phyloP scores from a whole-genome alignment of 2,797 vertebrate species.

The Carduelis carduelis region DNA sequence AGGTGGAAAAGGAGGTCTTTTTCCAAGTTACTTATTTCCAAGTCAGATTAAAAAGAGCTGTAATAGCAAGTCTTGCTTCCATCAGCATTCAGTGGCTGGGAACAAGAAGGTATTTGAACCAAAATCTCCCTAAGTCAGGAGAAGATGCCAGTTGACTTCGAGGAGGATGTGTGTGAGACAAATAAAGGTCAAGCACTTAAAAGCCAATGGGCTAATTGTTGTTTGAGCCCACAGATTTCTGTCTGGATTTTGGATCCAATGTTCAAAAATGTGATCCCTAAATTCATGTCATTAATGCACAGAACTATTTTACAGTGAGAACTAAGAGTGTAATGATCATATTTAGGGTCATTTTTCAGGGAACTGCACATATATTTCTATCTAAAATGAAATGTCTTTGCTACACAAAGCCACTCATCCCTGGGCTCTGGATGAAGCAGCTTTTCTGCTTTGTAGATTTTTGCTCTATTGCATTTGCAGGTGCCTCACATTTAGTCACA shows the following conservation, averaged over 20 bases:
- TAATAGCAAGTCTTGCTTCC: constrained; percentile 8
- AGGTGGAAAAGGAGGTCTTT: constrained; percentile 14
- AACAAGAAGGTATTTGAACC: constrained; percentile 8
- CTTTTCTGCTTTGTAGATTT: constrained; percentile 56
- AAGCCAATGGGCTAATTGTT: background rate
- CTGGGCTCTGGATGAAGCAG: background rate
- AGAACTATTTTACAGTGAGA: constrained; percentile 1
- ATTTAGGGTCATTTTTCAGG: background rate
- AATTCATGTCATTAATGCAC: background rate
- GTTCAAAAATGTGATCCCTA: constrained; percentile 28
- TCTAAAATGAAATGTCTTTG: background rate
- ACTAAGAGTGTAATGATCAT: background rate
- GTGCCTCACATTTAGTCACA: constrained; percentile 24
- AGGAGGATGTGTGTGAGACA: background rate
- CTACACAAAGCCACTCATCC: background rate
- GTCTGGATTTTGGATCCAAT: background rate
- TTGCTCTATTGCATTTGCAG: constrained; percentile 60
- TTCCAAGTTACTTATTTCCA: constrained; percentile 23
- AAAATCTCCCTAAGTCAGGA: background rate
- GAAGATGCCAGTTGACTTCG: background rate
- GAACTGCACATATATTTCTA: background rate
- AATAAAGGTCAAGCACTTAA: background rate
- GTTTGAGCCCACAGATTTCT: background rate
- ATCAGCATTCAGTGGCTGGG: background rate
- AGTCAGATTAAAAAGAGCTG: background rate